Conservation (phyloP, 1,140 invertebrate genomes). For the Oryzaephilus surinamensis region DNA sequence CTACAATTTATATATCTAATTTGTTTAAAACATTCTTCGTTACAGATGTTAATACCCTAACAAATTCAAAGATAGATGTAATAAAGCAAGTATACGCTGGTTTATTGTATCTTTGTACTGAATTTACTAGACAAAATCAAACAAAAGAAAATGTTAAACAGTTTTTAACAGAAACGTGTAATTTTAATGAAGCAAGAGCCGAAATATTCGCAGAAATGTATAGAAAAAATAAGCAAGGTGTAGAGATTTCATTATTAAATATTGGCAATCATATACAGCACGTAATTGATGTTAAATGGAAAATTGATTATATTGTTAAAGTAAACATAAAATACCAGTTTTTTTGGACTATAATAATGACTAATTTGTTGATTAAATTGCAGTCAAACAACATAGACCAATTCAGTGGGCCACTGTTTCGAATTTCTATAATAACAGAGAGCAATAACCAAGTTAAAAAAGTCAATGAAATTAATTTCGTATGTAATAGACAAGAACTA, state of each 20-base stretch:
- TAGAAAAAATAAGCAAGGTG: constrained; percentile 28
- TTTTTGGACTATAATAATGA: constrained; percentile 5
- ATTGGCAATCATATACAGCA: constrained; percentile 44
- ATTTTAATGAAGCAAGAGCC: constrained; percentile 25
- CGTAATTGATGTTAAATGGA: constrained; percentile 55
- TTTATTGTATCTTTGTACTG: constrained; percentile 34
- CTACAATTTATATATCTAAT: neutral
- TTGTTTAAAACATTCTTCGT: constrained; percentile 3
- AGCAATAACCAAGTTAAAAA: constrained; percentile 33
- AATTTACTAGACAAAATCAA: constrained; percentile 36
- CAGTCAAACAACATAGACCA: constrained; percentile 38
- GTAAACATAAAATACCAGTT: constrained; percentile 33
- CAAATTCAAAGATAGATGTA: constrained; percentile 34
- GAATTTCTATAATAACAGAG: constrained; percentile 36
- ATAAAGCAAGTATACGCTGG: constrained; percentile 37
- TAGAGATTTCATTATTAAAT: constrained; percentile 37
- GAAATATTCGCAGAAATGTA: constrained; percentile 35
- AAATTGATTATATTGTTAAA: constrained; percentile 46
- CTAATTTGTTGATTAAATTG: constrained; percentile 18
- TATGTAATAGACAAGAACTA: constrained; percentile 48
- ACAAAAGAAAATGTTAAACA: constrained; percentile 31
- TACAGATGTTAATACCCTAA: constrained; percentile 19
- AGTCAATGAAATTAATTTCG: constrained; percentile 43
- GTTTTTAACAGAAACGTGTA: constrained; percentile 29
- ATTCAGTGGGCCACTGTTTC: constrained; percentile 35